Conservation (phyloP, 2,888 invertebrate genomes). For the Rhagonycha fulva region DNA sequence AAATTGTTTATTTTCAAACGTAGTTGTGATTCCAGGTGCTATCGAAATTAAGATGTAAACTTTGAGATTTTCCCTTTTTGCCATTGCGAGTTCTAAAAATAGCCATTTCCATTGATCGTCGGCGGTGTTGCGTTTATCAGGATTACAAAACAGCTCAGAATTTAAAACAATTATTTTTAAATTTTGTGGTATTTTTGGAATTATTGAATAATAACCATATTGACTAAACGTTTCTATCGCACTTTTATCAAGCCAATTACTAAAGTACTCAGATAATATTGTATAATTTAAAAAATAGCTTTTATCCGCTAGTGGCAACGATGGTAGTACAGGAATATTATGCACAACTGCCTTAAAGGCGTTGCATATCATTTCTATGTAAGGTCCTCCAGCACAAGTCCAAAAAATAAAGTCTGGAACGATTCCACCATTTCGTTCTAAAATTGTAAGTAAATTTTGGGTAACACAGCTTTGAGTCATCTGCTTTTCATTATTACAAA, state of each 20-base stretch:
- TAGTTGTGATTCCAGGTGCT: neutral
- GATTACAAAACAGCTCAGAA: slow-evolving; percentile 6
- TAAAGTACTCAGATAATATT: neutral
- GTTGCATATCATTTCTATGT: neutral
- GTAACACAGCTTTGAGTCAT: neutral
- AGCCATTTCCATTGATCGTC: slow-evolving; percentile 13
- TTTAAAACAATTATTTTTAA: slow-evolving; percentile 9
- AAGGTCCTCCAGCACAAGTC: neutral
- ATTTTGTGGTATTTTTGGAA: neutral
- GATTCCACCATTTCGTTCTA: neutral
- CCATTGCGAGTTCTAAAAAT: neutral
- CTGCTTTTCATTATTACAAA: neutral
- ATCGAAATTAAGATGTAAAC: slow-evolving; percentile 10
- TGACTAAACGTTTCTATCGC: neutral
- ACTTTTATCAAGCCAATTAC: neutral
- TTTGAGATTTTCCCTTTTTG: neutral
- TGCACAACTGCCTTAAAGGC: neutral
- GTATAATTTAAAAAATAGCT: neutral
- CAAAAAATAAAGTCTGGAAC: neutral
- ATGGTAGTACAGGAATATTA: neutral
- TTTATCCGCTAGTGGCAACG: neutral
- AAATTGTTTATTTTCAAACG: neutral
- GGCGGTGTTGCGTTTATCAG: neutral
- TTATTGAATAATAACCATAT: slow-evolving; percentile 1
- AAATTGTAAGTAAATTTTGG: neutral